Base-by-base conservation (phyloP, 2,888 invertebrate species). In the Ichneumoninae sp. region DNA sequence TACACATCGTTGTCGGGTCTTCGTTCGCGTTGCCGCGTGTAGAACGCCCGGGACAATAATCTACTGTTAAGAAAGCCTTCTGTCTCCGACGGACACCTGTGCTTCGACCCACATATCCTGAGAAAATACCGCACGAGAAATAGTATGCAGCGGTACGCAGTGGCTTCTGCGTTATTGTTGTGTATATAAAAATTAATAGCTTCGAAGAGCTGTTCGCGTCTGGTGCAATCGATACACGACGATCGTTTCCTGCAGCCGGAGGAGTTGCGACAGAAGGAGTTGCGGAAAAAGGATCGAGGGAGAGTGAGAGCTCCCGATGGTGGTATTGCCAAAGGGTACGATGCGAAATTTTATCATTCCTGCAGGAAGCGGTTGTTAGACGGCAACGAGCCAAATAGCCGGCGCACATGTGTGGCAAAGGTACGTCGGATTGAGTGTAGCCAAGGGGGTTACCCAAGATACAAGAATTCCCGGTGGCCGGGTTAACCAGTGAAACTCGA, bases 31-130 rank as follows among this genome's bases (percentile, higher is more conserved):
- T 44, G 30, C 36, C 44, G 10, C n/a, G 71, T 57, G 68, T 36
- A 36, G 66, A 76, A 76, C 68, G 54, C 79, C 76, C 75, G 79
- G 68, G 62, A 80, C 72, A 26, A 75, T 79, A 75, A 80, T 84
- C 82, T 80, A 82, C 84, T 76, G 84, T 84, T 80, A 72, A 80
- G 82, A 82, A 82, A 82, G 79, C 74, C 75, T 36, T 22, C 68
- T 68, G 75, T 82, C 62, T 62, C 50, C 71, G 84, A 50, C 75
- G 82, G 82, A 84, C 82, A 84, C 79, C 84, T 84, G 84, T 82
- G 82, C 66, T 76, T 79, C 70, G 84, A 84, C 84, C 84, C 75
- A 84, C 84, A 79, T 84, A 68, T 22, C n/a, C 26, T 66, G 71
- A 52, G 71, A 72, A 83, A 80, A 74, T 80, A 75, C 69, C 75